Evolutionary conservation across 2,113 vertebrate species (phyloP), one percentile per base, ranked within the genome.

Genomic region (Marcusenius ussheri): DNA sequence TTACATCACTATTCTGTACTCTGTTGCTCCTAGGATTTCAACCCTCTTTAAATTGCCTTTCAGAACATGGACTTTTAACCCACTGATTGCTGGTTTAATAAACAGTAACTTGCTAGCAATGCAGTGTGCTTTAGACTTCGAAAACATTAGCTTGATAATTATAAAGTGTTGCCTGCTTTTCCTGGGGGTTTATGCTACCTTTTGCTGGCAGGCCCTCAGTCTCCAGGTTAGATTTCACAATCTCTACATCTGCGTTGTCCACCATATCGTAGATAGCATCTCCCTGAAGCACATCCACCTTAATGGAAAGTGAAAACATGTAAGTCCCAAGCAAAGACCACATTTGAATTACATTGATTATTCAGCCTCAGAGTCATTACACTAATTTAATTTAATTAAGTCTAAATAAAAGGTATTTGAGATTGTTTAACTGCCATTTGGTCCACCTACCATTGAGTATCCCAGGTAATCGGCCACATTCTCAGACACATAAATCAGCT

Each of bases 401-500:
- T 35, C 15, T 56, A 53, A 7, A 47, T 24, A 86, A 86, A 83
- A 50, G 10, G 47, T 15, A 53, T 87, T 35, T 31, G n/a, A 87
- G 46, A 47, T 51, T 85, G 45, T 49, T 31, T 15, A 19, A 39
- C 70, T 1, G 3, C 42, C 45, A 7, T 87, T 87, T 21, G 46
- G 11, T 50, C 6, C 6, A 88, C 96, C 95, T 93, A 97, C 97
- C 97, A 96, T 92, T 0, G 97, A 97, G 89, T 96, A 92, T 0
- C 97, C 96, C 8, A 97, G 95, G 87, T 97, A 94, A 51, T 97
- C 94, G 3, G 88, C 39, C n/a, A 97, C 96, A 0, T 97, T 97
- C 90, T 98, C 97, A 0, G 97, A 98, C 91, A 97, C 92, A 10
- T 96, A 97, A 51, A 97, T 94, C 91, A 98, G 94, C 89, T 93